Evolutionary conservation across 2,888 invertebrate genomes (phyloP).

Genomic region (Hyalella azteca): DNA sequence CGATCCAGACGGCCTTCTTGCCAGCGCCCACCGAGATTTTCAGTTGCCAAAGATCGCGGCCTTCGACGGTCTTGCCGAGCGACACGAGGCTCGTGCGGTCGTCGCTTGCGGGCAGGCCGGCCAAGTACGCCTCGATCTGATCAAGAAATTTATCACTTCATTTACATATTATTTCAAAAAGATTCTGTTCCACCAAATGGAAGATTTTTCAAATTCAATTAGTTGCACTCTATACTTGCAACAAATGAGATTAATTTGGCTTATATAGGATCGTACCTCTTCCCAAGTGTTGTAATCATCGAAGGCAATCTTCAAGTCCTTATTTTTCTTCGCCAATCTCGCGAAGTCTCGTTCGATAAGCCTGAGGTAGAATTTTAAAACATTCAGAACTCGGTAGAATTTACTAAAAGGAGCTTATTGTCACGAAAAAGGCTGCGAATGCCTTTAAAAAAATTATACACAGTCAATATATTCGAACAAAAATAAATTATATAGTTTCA

Average conservation of each 20-base stretch:
- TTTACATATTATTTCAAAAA: too few relatives aligned
- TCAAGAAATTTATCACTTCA: too few relatives aligned
- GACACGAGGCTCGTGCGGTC: constrained; percentile 27
- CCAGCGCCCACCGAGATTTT: constrained; percentile 41
- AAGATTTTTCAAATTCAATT: not conserved
- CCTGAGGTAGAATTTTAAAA: not conserved
- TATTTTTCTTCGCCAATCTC: not conserved
- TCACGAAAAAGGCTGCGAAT: too few relatives aligned
- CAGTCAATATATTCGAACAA: too few relatives aligned
- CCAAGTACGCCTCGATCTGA: constrained; percentile 39
- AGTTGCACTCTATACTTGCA: not conserved
- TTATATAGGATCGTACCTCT: not conserved
- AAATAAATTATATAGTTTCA: too few relatives aligned
- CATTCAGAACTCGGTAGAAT: too few relatives aligned
- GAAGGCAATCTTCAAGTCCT: not conserved
- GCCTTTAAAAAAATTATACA: too few relatives aligned
- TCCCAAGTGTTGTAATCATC: constrained; percentile 13
- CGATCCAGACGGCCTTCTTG: constrained; percentile 60
- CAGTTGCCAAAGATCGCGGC: constrained; percentile 40
- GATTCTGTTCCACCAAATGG: not conserved
- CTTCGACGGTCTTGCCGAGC: constrained; percentile 35
- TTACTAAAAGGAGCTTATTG: too few relatives aligned
- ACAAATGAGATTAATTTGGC: too few relatives aligned
- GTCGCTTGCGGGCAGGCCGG: not conserved
- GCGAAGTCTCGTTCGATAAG: constrained; percentile 7